Percentiles rank a stretch among this genome's conserved stretches.
Conservation (phyloP, 35 echinoderm and acorn worm species). For the Hemicentrotus pulcherrimus region DNA sequence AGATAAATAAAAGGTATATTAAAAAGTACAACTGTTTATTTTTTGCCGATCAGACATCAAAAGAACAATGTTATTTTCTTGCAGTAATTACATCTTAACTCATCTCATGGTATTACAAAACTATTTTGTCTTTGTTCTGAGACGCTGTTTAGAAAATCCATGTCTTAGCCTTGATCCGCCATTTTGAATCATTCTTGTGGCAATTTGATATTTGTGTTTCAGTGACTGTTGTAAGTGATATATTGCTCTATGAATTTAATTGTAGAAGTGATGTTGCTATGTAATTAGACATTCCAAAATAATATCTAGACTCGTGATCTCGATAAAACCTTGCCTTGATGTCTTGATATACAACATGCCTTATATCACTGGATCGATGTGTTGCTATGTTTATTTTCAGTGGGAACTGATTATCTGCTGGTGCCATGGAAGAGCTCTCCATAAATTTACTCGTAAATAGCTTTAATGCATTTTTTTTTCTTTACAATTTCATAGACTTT, state of each 20-base stretch:
- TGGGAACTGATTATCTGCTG: neutral
- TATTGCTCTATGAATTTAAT: neutral
- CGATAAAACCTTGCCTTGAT: neutral
- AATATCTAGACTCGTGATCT: neutral
- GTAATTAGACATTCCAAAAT: neutral
- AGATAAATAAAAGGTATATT: too few species aligned
- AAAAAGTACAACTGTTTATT: too few species aligned
- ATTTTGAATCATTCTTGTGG: too few species aligned
- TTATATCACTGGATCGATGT: neutral
- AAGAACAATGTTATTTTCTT: too few species aligned
- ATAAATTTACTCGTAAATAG: neutral
- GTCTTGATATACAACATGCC: neutral
- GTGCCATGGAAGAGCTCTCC: neutral
- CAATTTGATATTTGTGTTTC: too few species aligned
- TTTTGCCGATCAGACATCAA: too few species aligned
- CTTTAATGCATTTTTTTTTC: neutral
- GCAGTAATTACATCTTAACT: too few species aligned
- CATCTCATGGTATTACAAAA: too few species aligned
- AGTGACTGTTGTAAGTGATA: neutral
- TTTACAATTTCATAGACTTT: neutral
- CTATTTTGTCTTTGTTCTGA: too few species aligned
- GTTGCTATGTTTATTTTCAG: neutral
- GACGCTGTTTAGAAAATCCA: too few species aligned
- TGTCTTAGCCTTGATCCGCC: too few species aligned
- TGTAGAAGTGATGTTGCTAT: neutral